Evolutionary conservation across 2,797 vertebrate genomes (phyloP).

Genomic region (Acanthurus tractus): DNA sequence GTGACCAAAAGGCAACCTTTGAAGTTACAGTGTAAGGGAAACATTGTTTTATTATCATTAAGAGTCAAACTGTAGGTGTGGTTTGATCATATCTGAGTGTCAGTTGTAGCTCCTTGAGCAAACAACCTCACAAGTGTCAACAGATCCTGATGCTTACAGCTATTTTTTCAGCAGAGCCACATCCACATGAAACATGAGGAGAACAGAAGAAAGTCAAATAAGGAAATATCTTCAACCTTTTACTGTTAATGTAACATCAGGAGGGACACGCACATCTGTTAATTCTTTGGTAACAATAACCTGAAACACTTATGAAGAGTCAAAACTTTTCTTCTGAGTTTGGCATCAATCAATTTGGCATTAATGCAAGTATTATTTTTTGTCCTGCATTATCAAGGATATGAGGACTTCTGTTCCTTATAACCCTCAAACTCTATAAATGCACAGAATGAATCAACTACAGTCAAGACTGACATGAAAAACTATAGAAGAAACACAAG

Average conservation of each 20-base stretch:
- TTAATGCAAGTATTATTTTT: too few relatives aligned
- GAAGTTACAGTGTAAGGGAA: background rate
- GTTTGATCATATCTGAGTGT: background rate
- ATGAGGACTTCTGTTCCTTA: background rate
- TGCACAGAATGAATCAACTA: background rate
- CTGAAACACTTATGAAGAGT: background rate
- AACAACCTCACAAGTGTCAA: background rate
- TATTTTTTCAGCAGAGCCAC: background rate
- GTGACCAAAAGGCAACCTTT: too few relatives aligned
- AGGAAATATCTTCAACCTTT: background rate
- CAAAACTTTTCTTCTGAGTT: background rate
- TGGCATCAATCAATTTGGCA: too few relatives aligned
- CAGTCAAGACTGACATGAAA: background rate
- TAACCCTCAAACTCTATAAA: conserved; percentile 6
- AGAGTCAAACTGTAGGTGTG: background rate
- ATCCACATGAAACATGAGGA: background rate
- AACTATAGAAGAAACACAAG: background rate
- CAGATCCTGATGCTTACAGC: background rate
- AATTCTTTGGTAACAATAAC: background rate
- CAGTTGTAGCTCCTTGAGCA: background rate
- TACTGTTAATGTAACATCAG: background rate
- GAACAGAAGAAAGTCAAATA: background rate
- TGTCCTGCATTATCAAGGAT: background rate
- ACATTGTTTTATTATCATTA: background rate
- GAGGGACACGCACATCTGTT: background rate